These are phyloP conservation scores for Condylura cristata DNA, from an alignment of 2,113 vertebrate genomes.

Conservation along the genomic window DNA sequence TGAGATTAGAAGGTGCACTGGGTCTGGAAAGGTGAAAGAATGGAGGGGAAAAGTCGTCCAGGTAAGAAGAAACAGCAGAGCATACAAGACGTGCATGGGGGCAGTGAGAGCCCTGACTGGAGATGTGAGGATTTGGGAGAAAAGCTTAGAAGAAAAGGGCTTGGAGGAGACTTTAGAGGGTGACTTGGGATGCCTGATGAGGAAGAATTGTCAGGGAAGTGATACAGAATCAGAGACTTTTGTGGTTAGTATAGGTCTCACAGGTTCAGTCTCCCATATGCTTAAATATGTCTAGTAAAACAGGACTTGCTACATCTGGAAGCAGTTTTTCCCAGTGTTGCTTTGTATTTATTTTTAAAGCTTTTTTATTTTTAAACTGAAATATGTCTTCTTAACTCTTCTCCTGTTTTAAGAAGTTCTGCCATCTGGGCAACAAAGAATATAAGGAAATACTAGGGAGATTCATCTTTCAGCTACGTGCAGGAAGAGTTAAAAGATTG, in stretches of 20 bases:
- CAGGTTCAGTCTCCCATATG: not conserved
- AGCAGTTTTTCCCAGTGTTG: slow-evolving; percentile 42
- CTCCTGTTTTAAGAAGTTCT: slow-evolving; percentile 62
- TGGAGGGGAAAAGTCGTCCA: not conserved
- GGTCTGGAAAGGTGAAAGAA: slow-evolving; percentile 14
- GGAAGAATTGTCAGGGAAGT: not conserved
- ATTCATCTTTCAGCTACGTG: not conserved
- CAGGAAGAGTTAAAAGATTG: not conserved
- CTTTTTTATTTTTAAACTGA: slow-evolving; percentile 50
- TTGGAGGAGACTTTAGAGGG: not conserved
- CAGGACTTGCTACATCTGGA: slow-evolving; percentile 2
- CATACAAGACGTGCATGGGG: not conserved
- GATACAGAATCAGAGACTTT: not conserved
- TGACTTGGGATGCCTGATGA: not conserved
- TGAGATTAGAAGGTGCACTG: not conserved
- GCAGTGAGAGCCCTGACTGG: not conserved
- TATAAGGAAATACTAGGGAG: slow-evolving; percentile 19
- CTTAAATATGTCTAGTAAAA: not conserved
- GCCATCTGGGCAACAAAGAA: slow-evolving; percentile 45
- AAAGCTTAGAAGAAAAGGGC: not conserved
- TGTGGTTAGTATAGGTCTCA: slow-evolving; percentile 6
- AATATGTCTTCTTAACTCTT: slow-evolving; percentile 59
- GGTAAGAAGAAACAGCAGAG: not conserved
- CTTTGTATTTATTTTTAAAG: slow-evolving; percentile 70
- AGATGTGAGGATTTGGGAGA: not conserved